These are phyloP conservation scores for Patiria miniata DNA, from an alignment of 35 echinoderm and acorn worm species.

Conservation along the genomic window DNA sequence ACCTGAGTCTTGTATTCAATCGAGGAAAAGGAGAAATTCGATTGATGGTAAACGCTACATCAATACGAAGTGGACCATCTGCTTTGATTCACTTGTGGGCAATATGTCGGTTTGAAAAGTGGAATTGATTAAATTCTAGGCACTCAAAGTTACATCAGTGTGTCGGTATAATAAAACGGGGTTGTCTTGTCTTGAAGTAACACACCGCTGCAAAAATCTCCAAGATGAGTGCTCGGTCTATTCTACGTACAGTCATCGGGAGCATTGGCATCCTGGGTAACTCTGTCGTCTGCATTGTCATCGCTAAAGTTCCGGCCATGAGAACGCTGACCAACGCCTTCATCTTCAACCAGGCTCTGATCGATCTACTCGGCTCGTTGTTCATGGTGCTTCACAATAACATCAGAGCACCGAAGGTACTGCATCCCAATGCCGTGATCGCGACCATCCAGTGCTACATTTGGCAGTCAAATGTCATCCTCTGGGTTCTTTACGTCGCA, in stretches of 20 bases:
- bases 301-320: constrained; percentile 14
- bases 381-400: constrained; percentile 26
- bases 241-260: constrained; percentile 37
- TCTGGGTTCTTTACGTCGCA: constrained; percentile 53
- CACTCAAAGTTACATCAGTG: too few species aligned
- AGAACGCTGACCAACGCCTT: constrained; percentile 47
- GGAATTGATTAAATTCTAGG: too few species aligned
- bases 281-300: constrained; percentile 34
- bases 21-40: too few species aligned
- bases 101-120: too few species aligned
- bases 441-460: constrained; percentile 41
- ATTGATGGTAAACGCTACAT: too few species aligned
- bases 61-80: too few species aligned
- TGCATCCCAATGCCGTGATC: constrained; percentile 5
- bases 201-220: too few species aligned
- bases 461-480: constrained; percentile 53
- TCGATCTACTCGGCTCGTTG: constrained; percentile 35
- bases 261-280: constrained; percentile 41
- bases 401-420: not conserved
- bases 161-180: too few species aligned
- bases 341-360: constrained; percentile 43
- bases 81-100: too few species aligned
- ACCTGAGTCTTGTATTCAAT: too few species aligned
- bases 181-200: too few species aligned
- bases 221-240: not conserved